Evolutionary conservation across 2,113 vertebrate species (phyloP).

Genomic region (Prinia subflava): DNA sequence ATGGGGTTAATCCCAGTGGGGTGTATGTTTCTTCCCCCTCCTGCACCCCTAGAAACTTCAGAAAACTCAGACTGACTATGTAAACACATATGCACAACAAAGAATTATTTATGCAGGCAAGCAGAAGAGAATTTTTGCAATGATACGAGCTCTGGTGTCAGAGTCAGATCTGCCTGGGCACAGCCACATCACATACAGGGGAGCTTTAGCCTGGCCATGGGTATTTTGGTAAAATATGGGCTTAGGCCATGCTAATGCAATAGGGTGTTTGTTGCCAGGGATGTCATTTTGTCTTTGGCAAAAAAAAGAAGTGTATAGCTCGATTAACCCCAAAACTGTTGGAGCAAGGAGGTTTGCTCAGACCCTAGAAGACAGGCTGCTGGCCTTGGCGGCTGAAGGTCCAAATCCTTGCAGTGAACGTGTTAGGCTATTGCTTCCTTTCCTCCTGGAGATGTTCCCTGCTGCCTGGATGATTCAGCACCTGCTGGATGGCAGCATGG

Average conservation of each 20-base stretch:
- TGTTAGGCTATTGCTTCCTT: background rate
- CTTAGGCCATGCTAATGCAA: background rate
- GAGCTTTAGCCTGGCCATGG: fast-evolving
- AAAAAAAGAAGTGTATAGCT: background rate
- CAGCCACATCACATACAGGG: fast-evolving
- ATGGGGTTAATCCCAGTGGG: background rate
- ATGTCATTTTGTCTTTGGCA: background rate
- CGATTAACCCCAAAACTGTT: background rate
- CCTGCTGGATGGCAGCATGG: background rate
- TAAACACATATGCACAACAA: background rate
- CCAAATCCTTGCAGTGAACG: background rate
- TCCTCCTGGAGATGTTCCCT: background rate
- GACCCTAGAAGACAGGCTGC: background rate
- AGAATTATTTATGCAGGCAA: background rate
- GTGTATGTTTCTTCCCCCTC: background rate
- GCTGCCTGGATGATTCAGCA: fast-evolving
- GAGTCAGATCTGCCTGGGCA: background rate
- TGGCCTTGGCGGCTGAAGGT: background rate
- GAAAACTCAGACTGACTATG: background rate
- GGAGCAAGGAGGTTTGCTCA: background rate
- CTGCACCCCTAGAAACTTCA: background rate
- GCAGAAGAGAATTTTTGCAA: background rate
- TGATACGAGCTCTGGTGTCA: fast-evolving
- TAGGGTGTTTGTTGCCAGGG: background rate
- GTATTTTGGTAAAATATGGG: background rate